phyloP scores from a whole-genome alignment of 2,113 vertebrate genomes.

The Tetrax tetrax region DNA sequence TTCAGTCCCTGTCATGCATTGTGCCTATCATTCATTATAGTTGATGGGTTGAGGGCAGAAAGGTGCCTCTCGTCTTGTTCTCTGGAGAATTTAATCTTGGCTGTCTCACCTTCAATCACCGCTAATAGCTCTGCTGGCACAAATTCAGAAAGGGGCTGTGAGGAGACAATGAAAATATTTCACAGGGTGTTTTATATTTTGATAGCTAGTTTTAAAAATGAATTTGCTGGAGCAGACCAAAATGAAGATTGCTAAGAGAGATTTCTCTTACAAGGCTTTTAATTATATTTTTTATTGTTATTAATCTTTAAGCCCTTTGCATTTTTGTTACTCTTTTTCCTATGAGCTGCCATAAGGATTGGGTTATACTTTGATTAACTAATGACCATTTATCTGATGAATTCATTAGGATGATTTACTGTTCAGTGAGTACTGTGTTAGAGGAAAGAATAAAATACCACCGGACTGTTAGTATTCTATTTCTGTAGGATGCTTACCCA shows the following conservation, averaged over 20 bases:
- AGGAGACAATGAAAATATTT: slow-evolving; percentile 67
- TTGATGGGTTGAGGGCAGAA: slow-evolving; percentile 72
- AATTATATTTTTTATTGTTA: neutral
- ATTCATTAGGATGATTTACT: slow-evolving; percentile 1
- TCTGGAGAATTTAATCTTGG: slow-evolving; percentile 75
- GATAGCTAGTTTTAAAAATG: slow-evolving; percentile 46
- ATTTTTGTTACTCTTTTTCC: neutral
- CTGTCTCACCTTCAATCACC: slow-evolving; percentile 81
- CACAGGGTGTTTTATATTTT: slow-evolving; percentile 60
- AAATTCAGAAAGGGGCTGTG: slow-evolving; percentile 67
- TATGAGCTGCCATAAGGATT: neutral
- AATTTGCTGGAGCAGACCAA: slow-evolving; percentile 33
- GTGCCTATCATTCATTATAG: slow-evolving; percentile 68
- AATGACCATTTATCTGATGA: neutral
- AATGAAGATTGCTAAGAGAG: slow-evolving; percentile 4
- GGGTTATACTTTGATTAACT: slow-evolving; percentile 24
- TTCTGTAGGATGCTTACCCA: neutral
- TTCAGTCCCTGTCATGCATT: slow-evolving; percentile 46
- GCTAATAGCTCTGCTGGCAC: slow-evolving; percentile 88
- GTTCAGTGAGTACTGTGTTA: neutral
- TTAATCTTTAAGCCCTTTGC: neutral
- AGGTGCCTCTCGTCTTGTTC: slow-evolving; percentile 72
- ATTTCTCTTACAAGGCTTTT: slow-evolving; percentile 31
- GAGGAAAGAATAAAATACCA: neutral
- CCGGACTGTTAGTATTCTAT: neutral